phyloP scores from a whole-genome alignment of 2,888 invertebrate genomes.

The Polydrusus tereticollis region DNA sequence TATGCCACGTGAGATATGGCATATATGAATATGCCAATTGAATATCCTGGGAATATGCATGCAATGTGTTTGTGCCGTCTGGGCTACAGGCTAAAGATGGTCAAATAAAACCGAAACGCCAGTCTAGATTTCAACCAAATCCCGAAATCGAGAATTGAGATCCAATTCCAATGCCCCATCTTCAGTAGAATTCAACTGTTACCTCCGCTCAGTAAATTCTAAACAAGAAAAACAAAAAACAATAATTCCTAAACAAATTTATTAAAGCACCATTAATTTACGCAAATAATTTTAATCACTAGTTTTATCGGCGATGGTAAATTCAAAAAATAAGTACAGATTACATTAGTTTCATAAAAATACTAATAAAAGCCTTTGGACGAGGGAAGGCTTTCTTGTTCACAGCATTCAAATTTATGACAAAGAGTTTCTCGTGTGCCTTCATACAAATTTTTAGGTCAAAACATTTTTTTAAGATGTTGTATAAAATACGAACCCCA shows the following conservation, averaged over 20 bases:
- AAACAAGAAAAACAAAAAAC: background rate
- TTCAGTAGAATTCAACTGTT: too few species aligned
- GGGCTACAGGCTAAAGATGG: too few species aligned
- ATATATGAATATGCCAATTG: too few species aligned
- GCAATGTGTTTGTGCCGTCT: too few species aligned
- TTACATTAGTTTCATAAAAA: constrained; percentile 54
- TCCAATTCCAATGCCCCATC: too few species aligned
- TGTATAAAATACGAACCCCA: background rate
- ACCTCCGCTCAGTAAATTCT: too few species aligned
- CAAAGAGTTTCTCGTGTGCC: too few species aligned
- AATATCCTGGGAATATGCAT: too few species aligned
- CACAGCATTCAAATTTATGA: constrained; percentile 23
- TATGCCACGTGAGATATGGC: too few species aligned
- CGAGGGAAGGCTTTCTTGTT: constrained; percentile 23
- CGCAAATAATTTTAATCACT: constrained; percentile 60
- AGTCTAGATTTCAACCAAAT: too few species aligned
- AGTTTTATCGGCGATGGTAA: constrained; percentile 51
- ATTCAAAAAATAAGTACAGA: constrained; percentile 63
- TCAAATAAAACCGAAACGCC: too few species aligned
- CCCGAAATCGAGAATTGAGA: too few species aligned
- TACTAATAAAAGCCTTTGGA: constrained; percentile 23
- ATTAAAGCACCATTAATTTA: constrained; percentile 65
- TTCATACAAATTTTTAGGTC: background rate
- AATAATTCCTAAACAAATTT: constrained; percentile 52
- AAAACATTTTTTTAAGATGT: background rate